Percentiles rank a stretch among this genome's conserved stretches.
Evolutionary conservation across 1,140 invertebrate genomes (phyloP).

Genomic region (Zaprionus lachaisei): DNA sequence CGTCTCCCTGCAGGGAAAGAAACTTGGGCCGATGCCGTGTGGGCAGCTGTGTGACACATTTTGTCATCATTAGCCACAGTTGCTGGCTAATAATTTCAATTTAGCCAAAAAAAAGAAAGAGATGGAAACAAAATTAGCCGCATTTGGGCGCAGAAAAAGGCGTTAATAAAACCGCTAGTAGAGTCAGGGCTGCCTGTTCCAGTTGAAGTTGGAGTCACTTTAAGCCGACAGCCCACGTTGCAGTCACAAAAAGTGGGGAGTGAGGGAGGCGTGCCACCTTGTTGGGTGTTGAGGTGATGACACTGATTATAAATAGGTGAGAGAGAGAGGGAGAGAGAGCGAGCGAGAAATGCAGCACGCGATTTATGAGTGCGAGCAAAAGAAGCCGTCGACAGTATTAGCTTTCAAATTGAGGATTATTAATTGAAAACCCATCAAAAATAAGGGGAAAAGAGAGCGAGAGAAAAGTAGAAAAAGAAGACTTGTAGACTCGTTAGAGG

Average conservation of each 20-base stretch:
- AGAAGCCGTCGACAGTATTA: background rate
- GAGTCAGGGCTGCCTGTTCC: conserved; percentile 26
- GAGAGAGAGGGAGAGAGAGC: background rate
- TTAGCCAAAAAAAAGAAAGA: conserved; percentile 60
- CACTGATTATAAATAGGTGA: conserved; percentile 71
- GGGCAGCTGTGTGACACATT: conserved; percentile 81
- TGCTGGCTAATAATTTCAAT: conserved; percentile 83
- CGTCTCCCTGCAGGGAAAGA: conserved; percentile 43
- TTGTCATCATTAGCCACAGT: conserved; percentile 83
- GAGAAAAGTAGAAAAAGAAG: background rate
- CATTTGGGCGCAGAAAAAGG: conserved; percentile 55
- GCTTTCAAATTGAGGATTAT: conserved; percentile 15
- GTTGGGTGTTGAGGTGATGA: conserved; percentile 71
- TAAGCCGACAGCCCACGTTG: conserved; percentile 68
- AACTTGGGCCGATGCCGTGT: conserved; percentile 37
- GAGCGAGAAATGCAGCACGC: conserved; percentile 20
- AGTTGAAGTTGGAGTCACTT: background rate
- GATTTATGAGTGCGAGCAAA: conserved; percentile 39
- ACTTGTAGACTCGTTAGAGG: background rate
- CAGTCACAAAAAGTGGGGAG: conserved; percentile 6
- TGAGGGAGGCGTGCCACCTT: conserved; percentile 29
- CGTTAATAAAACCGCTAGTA: conserved; percentile 61
- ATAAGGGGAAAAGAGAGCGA: background rate
- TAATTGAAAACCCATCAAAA: conserved; percentile 23
- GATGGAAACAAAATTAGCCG: conserved; percentile 60